A percentile compares a stretch with the other conserved stretches of the same genome.
phyloP scores from a whole-genome alignment of 2,888 invertebrate genomes.

The Eupithecia abbreviata region DNA sequence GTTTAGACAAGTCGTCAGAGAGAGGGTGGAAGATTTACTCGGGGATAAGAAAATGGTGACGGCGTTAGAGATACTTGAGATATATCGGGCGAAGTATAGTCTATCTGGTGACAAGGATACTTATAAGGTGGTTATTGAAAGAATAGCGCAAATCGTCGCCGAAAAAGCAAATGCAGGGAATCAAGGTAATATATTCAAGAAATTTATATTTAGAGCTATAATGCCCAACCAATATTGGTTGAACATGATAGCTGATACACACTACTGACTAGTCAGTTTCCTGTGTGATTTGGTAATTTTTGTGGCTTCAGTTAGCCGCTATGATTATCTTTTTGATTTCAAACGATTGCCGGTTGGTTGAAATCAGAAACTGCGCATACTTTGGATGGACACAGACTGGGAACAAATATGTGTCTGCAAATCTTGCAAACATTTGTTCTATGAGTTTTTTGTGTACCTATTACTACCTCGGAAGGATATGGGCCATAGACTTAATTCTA shows the following conservation, averaged over 20 bases:
- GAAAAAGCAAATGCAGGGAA: neutral
- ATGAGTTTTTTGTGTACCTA: neutral
- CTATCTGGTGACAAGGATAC: neutral
- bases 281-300: neutral
- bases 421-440: neutral
- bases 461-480: neutral
- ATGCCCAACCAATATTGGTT: neutral
- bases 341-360: neutral
- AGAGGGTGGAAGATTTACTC: neutral
- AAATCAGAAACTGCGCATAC: neutral
- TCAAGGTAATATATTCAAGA: constrained; percentile 2
- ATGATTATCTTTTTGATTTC: neutral
- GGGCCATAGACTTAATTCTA: neutral
- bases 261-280: neutral
- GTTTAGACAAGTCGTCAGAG: constrained; percentile 11
- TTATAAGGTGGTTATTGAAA: neutral
- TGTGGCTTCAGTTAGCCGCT: neutral
- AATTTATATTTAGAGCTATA: neutral
- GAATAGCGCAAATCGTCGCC: constrained; percentile 1
- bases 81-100: constrained; percentile 16
- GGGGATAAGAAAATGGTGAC: constrained; percentile 7
- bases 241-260: neutral
- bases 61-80: neutral
- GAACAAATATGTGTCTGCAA: neutral
- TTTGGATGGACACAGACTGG: neutral